Base-by-base conservation (phyloP, 2,797 vertebrate genomes). In the Fratercula arctica region DNA sequence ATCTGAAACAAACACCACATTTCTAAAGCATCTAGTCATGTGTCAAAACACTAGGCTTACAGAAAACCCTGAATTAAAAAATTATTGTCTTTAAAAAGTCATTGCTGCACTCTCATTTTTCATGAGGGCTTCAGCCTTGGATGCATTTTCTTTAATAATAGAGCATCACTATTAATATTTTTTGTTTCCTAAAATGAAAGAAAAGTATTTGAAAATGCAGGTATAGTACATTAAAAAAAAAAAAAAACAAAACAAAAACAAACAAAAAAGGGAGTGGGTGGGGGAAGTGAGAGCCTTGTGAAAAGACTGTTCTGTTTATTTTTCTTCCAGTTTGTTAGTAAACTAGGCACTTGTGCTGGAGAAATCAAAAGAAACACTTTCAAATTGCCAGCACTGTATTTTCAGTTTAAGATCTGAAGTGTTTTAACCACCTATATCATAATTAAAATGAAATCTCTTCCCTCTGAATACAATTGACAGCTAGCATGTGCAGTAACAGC, bases 1-100 rank as follows among this genome's bases (percentile, higher is more conserved):
- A 66, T 86, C 78, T 88, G 88, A 91, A 96, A 94, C 69, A 95
- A 87, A 94, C 72, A 95, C 31, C 85, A 95, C 74, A 74, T 95
- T 93, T 92, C 68, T 77, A 78, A 96, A 92, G 87, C 86, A 74
- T 70, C 69, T 81, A 92, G 75, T 80, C n/a, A 26, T 93, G 79
- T 87, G 89, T 96, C 89, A 93, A 94, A 96, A 92, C 89, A 90
- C 78, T 17, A 37, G 61, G 53, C 53, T 85, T 92, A 63, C 25
- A 90, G 91, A 59, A 95, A 92, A 56, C 11, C 11, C 8, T 48
- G 45, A 75, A 91, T 86, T 73, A 63, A 84, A 91, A 50, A 85
- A 84, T 59, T 41, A 48, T 46, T 79, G 45, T 82, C 64, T 87
- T 85, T 80, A 43, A 76, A 72, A 90, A 89, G 54, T 81, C 29